Conservation (phyloP, 53 echinoderm and acorn worm species). For the Stichopus horrens region DNA sequence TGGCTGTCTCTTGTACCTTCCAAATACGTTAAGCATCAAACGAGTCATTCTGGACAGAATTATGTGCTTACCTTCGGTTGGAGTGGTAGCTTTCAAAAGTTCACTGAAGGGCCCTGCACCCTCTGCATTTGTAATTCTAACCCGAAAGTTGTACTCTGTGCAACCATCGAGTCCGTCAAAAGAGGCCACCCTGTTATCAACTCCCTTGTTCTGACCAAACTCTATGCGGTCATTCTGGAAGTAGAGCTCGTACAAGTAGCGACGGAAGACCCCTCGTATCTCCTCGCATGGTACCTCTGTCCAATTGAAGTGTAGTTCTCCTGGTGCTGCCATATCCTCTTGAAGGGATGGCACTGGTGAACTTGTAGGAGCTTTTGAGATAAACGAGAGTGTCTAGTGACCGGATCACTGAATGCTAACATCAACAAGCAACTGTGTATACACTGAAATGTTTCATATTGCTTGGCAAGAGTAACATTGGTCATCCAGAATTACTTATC, state of each 20-base stretch:
- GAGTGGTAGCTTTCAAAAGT: neutral
- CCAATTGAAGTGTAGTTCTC: slow-evolving; percentile 36
- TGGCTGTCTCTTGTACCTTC: too few species aligned
- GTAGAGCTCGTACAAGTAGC: slow-evolving; percentile 31
- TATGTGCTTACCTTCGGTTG: slow-evolving; percentile 23
- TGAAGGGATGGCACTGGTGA: neutral
- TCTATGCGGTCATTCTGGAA: neutral
- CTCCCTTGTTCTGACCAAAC: neutral
- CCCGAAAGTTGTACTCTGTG: slow-evolving; percentile 20
- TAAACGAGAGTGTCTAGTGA: neutral
- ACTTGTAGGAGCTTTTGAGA: neutral
- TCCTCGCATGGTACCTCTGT: slow-evolving; percentile 13
- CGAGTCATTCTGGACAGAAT: too few species aligned
- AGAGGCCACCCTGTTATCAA: neutral
- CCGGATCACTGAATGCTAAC: neutral
- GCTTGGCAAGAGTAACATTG: too few species aligned
- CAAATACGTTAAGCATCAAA: too few species aligned
- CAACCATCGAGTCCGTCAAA: slow-evolving; percentile 13
- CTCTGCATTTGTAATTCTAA: slow-evolving; percentile 16
- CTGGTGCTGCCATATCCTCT: slow-evolving; percentile 23
- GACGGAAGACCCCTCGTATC: neutral
- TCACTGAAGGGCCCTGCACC: slow-evolving; percentile 24
- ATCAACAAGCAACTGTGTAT: neutral
- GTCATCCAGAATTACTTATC: too few species aligned
- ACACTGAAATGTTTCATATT: too few species aligned